Evolutionary conservation across 2,113 vertebrate genomes (phyloP).

Genomic region (Zosterops japonicus): DNA sequence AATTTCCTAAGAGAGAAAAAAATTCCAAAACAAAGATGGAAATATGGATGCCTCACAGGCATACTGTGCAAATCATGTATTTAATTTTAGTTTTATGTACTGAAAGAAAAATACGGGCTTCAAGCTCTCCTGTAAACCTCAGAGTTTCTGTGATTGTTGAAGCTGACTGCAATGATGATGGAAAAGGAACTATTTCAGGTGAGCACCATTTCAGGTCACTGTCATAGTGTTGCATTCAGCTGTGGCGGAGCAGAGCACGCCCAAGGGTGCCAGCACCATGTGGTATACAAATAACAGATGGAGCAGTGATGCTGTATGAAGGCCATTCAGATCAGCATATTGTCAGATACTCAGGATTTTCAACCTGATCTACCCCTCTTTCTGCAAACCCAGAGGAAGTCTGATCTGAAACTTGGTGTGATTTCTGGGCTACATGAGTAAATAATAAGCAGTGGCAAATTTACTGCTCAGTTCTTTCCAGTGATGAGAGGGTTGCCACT

Average conservation of each 20-base stretch:
- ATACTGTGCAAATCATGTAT: neutral
- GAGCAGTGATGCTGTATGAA: neutral
- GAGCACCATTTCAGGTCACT: neutral
- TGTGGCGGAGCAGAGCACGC: neutral
- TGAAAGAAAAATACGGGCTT: neutral
- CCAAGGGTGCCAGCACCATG: neutral
- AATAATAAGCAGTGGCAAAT: neutral
- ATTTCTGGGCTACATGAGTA: neutral
- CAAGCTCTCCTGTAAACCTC: neutral
- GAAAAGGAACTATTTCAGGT: neutral
- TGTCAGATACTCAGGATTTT: neutral
- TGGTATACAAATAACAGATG: neutral
- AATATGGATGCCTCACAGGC: neutral
- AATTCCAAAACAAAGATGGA: neutral
- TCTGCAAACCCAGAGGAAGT: neutral
- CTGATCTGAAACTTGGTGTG: neutral
- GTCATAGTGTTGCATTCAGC: neutral
- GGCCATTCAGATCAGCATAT: neutral
- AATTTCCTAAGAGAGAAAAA: neutral
- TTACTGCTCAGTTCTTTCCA: neutral
- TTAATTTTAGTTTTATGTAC: neutral
- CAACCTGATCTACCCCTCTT: neutral
- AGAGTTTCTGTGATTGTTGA: neutral
- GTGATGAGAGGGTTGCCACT: fast-evolving
- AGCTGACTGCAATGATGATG: neutral